phyloP scores from a whole-genome alignment of 1,140 invertebrate genomes.

The Bombyx mandarina region DNA sequence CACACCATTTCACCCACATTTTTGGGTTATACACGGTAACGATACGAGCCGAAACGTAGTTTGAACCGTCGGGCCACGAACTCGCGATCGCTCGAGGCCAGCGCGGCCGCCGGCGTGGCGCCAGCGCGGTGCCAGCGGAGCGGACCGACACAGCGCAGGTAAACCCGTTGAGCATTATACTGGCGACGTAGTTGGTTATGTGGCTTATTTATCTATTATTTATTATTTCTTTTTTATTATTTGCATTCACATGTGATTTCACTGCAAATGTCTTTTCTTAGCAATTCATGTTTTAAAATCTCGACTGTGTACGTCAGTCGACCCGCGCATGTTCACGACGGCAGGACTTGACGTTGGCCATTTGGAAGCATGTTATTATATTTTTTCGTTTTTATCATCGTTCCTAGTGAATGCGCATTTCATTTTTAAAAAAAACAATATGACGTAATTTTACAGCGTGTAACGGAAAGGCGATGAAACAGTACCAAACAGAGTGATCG shows the following conservation, averaged over 20 bases:
- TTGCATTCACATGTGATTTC: slow-evolving; percentile 71
- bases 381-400: slow-evolving; percentile 11
- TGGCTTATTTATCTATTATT: slow-evolving; percentile 64
- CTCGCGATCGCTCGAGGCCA: too few species aligned
- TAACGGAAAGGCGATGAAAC: too few species aligned
- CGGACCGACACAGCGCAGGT: slow-evolving; percentile 17
- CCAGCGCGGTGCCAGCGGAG: slow-evolving; percentile 11
- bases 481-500: too few species aligned
- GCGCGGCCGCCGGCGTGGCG: not conserved
- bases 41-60: too few species aligned
- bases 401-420: slow-evolving; percentile 59
- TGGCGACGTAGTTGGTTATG: slow-evolving; percentile 51
- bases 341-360: slow-evolving; percentile 4
- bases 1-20: slow-evolving; percentile 4
- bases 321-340: slow-evolving; percentile 4
- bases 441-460: not conserved
- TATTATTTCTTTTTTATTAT: slow-evolving; percentile 55
- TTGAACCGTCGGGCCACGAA: too few species aligned
- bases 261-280: slow-evolving; percentile 59
- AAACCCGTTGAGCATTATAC: slow-evolving; percentile 17
- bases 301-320: not conserved
- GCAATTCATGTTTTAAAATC: slow-evolving; percentile 55
- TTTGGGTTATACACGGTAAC: not conserved
- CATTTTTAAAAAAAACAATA: slow-evolving; percentile 37
- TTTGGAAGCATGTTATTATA: slow-evolving; percentile 26